A percentile compares a stretch with the other conserved stretches of the same genome.
phyloP scores from a whole-genome alignment of 2,797 vertebrate species.

The Leptodactylus fallax region DNA sequence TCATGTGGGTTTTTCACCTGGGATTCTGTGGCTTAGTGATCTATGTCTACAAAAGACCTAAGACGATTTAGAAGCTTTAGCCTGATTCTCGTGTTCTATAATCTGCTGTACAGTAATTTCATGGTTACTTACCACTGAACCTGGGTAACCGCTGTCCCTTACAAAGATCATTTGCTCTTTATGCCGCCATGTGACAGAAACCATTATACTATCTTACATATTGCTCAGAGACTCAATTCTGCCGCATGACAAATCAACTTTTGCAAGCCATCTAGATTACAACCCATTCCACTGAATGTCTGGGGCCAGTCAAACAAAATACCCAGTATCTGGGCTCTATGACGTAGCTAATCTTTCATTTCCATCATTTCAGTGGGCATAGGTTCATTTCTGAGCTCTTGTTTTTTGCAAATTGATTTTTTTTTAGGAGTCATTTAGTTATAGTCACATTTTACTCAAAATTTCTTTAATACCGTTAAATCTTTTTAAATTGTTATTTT shows the following conservation, averaged over 20 bases:
- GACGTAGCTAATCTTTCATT: background rate
- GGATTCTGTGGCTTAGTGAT: constrained; percentile 7
- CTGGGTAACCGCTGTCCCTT: background rate
- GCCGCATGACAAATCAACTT: background rate
- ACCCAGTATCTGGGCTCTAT: background rate
- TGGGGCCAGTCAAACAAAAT: background rate
- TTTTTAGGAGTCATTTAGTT: background rate
- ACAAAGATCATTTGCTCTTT: background rate
- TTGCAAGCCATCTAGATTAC: background rate
- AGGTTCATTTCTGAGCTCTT: background rate
- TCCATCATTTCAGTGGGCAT: background rate
- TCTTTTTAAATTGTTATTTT: background rate
- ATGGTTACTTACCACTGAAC: constrained; percentile 27
- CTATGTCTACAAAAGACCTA: constrained; percentile 29
- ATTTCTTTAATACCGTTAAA: background rate
- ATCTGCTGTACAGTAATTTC: constrained; percentile 22
- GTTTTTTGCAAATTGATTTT: background rate
- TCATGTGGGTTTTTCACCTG: background rate
- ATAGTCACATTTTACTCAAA: background rate
- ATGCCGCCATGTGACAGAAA: background rate
- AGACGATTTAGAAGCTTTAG: constrained; percentile 30
- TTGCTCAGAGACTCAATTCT: background rate
- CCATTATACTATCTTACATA: background rate
- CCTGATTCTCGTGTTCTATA: constrained; percentile 2
- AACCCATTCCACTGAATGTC: background rate